Evolutionary conservation across 2,113 vertebrate species (phyloP).

Genomic region (Nipponia nippon): DNA sequence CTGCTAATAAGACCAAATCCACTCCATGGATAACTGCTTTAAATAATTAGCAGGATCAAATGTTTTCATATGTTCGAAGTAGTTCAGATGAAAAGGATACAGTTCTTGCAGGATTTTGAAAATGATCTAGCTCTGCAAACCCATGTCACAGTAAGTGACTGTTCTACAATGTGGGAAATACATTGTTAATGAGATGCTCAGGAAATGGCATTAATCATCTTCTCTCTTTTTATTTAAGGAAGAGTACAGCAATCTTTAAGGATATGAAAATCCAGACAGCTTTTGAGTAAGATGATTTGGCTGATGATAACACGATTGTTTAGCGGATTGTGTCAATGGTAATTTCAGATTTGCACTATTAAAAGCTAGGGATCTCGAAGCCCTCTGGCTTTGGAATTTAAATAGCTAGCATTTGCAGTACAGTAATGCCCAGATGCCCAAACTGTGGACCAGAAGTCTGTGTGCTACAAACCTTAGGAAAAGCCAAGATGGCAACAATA

Average conservation of each 20-base stretch:
- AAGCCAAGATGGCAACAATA: not conserved
- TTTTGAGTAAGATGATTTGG: not conserved
- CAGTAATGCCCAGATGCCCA: not conserved
- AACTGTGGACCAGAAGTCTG: not conserved
- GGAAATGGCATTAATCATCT: not conserved
- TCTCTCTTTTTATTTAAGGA: not conserved
- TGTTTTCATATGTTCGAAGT: not conserved
- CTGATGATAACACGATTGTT: not conserved
- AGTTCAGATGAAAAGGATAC: constrained; percentile 3
- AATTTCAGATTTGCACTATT: not conserved
- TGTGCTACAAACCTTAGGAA: not conserved
- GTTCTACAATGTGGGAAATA: not conserved
- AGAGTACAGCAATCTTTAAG: not conserved
- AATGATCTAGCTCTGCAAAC: not conserved
- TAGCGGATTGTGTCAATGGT: not conserved
- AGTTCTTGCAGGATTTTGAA: constrained; percentile 13
- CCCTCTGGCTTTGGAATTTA: not conserved
- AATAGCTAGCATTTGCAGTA: not conserved
- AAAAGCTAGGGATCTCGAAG: not conserved
- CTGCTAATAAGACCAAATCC: not conserved
- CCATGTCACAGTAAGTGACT: not conserved
- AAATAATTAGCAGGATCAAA: not conserved
- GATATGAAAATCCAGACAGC: not conserved
- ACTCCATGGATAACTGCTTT: not conserved
- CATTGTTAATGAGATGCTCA: not conserved